Evolutionary conservation across 2,797 vertebrate species (phyloP).

Genomic region (Spondyliosoma cantharus): DNA sequence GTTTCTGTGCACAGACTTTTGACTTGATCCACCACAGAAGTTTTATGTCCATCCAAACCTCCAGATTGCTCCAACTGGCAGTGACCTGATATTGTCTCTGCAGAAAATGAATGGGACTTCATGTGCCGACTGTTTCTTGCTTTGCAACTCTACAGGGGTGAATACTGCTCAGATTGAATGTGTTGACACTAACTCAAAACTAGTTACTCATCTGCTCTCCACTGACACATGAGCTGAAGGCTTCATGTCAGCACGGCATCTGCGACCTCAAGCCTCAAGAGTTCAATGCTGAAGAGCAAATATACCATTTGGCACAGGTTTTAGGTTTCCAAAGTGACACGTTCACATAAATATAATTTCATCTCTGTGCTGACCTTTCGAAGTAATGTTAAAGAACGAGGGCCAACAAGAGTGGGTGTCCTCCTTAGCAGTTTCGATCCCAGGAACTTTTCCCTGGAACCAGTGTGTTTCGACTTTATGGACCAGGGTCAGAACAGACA

Average conservation of each 20-base stretch:
- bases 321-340: constrained; percentile 23
- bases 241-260: constrained; percentile 38
- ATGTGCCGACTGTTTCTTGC: neutral
- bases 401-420: neutral
- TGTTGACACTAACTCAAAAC: neutral
- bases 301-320: constrained; percentile 34
- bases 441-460: too few relatives aligned
- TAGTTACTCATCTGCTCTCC: neutral
- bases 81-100: neutral
- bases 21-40: too few relatives aligned
- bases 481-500: too few relatives aligned
- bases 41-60: too few relatives aligned
- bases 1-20: neutral
- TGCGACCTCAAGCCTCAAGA: constrained; percentile 22
- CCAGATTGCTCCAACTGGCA: neutral
- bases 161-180: neutral
- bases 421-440: neutral
- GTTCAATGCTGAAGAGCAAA: constrained; percentile 37
- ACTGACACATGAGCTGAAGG: constrained; percentile 32
- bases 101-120: neutral
- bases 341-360: neutral
- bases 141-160: neutral
- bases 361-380: constrained; percentile 1
- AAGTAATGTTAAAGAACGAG: neutral
- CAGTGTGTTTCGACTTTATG: too few relatives aligned